These are phyloP conservation scores for Phrynocephalus versicolor DNA, from an alignment of 2,113 vertebrate species.

Conservation along the genomic window DNA sequence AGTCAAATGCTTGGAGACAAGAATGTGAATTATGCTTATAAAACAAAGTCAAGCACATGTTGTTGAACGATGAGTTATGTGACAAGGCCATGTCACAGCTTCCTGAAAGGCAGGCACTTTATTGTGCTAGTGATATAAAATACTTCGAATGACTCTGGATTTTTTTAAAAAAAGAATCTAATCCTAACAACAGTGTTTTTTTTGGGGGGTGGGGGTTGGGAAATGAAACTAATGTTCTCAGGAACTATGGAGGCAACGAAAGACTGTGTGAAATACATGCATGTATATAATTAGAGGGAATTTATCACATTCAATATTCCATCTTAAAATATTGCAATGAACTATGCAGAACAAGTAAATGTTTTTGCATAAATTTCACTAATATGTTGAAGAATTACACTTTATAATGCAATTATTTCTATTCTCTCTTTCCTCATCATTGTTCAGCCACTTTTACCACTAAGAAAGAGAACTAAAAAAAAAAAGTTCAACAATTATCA, in stretches of 20 bases:
- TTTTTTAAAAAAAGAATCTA: constrained; percentile 65
- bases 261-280: constrained; percentile 58
- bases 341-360: not conserved
- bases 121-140: constrained; percentile 27
- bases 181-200: constrained; percentile 57
- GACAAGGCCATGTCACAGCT: constrained; percentile 34
- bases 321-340: not conserved
- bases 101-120: constrained; percentile 51
- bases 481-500: not conserved
- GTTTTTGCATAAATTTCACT: not conserved
- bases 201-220: constrained; percentile 62
- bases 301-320: constrained; percentile 45
- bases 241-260: constrained; percentile 33
- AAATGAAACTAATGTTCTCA: constrained; percentile 55
- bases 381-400: not conserved
- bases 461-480: not conserved
- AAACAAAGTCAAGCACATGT: not conserved
- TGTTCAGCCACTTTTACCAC: not conserved
- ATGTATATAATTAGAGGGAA: constrained; percentile 57
- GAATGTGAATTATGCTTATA: not conserved
- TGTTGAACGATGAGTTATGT: not conserved
- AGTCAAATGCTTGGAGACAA: not conserved
- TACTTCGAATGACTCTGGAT: constrained; percentile 42
- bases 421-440: not conserved
- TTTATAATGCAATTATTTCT: not conserved